Evolutionary conservation across 2,888 invertebrate genomes (phyloP).

Genomic region (Trissolcus japonicus): DNA sequence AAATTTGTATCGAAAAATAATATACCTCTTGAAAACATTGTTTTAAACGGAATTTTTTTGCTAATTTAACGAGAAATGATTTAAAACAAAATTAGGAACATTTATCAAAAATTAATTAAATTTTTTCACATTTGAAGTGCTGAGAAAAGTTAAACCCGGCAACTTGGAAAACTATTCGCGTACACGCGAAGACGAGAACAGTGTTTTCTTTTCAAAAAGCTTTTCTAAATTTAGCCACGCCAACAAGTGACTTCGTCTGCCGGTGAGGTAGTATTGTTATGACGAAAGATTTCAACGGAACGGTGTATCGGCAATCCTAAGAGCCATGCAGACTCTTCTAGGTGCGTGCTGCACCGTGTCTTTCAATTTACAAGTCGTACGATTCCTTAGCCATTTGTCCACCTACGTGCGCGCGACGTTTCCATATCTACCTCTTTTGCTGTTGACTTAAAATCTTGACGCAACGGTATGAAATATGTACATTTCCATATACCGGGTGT

Average conservation of each 20-base stretch:
- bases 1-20: neutral
- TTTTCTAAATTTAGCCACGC: too few relatives aligned
- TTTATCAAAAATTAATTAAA: too few relatives aligned
- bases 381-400: slow-evolving; percentile 51
- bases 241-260: neutral
- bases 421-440: slow-evolving; percentile 41
- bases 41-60: too few relatives aligned
- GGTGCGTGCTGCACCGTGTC: slow-evolving; percentile 36
- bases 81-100: too few relatives aligned
- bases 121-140: too few relatives aligned
- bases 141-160: too few relatives aligned
- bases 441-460: slow-evolving; percentile 72
- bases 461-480: slow-evolving; percentile 53
- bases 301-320: slow-evolving; percentile 29
- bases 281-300: slow-evolving; percentile 18
- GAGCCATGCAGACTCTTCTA: slow-evolving; percentile 36
- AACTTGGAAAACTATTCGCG: too few relatives aligned
- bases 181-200: too few relatives aligned
- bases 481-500: slow-evolving; percentile 26
- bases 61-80: too few relatives aligned
- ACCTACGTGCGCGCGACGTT: slow-evolving; percentile 48
- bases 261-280: slow-evolving; percentile 13
- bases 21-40: too few relatives aligned
- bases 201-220: neutral
- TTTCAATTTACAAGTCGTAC: slow-evolving; percentile 54